phyloP scores from a whole-genome alignment of 1,140 invertebrate species.

The Epicauta chinensis region DNA sequence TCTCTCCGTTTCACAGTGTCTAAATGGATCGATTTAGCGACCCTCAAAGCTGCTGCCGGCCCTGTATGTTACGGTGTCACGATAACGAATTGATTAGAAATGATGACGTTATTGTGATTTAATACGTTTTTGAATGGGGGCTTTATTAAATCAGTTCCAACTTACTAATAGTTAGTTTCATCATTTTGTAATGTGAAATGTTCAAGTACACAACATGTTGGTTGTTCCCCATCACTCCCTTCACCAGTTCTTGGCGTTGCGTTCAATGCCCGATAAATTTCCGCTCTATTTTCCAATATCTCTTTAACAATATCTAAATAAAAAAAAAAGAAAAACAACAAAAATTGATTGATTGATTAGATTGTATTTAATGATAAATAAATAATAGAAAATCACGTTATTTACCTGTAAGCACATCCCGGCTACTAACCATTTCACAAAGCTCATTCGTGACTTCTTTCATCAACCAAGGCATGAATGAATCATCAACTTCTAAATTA shows the following conservation, averaged over 20 bases:
- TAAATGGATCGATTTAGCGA: too few relatives aligned
- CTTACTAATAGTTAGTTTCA: not conserved
- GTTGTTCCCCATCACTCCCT: conserved; percentile 29
- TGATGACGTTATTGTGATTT: too few relatives aligned
- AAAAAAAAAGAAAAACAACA: not conserved
- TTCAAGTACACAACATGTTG: conserved; percentile 33
- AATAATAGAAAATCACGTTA: too few relatives aligned
- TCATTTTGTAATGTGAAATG: conserved; percentile 32
- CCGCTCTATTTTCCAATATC: conserved; percentile 63
- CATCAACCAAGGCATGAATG: conserved; percentile 84
- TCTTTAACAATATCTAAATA: conserved; percentile 63
- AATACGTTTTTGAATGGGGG: not conserved
- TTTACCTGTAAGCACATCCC: conserved; percentile 70
- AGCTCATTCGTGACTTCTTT: conserved; percentile 73
- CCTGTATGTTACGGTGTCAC: too few relatives aligned
- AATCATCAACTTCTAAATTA: conserved; percentile 63
- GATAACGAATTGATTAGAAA: too few relatives aligned
- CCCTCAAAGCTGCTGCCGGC: too few relatives aligned
- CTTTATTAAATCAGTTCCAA: too few relatives aligned
- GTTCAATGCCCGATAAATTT: conserved; percentile 49
- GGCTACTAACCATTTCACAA: conserved; percentile 68
- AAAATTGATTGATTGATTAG: not conserved
- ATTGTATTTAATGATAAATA: not conserved
- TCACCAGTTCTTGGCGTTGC: conserved; percentile 32
- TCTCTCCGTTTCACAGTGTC: too few relatives aligned